A percentile compares a stretch with the other conserved stretches of the same genome.
These are phyloP conservation scores for Pristis pectinata DNA, from an alignment of 2,797 vertebrate genomes.

Conservation along the genomic window DNA sequence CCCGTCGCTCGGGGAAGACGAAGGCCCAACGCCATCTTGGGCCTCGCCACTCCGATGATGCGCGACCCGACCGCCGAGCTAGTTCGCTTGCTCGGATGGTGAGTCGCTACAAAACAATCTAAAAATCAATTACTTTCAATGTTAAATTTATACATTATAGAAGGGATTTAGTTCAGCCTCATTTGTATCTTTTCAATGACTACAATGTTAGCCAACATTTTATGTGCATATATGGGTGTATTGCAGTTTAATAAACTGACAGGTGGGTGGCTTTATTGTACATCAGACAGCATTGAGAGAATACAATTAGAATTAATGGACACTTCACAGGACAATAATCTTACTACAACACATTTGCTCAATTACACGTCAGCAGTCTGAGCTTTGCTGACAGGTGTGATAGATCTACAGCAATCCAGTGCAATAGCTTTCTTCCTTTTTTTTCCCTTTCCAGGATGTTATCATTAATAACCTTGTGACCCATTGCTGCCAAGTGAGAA, in stretches of 20 bases:
- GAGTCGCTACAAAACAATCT: too few relatives aligned
- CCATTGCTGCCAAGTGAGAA: not conserved
- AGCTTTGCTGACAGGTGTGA: constrained; percentile 25
- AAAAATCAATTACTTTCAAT: constrained; percentile 28
- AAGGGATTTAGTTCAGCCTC: not conserved
- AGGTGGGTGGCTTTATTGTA: constrained; percentile 15
- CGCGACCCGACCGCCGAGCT: too few relatives aligned
- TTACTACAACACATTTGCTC: not conserved
- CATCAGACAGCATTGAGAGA: constrained; percentile 24
- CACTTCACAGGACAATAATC: constrained; percentile 28
- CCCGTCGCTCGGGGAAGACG: too few relatives aligned
- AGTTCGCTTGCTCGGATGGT: too few relatives aligned
- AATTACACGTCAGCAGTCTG: not conserved
- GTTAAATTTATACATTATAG: not conserved
- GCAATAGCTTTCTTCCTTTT: not conserved
- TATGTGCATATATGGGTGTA: not conserved
- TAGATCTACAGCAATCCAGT: constrained; percentile 24
- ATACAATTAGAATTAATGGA: constrained; percentile 28
- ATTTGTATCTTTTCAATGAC: constrained; percentile 9
- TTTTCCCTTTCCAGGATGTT: not conserved
- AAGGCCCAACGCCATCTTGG: too few relatives aligned
- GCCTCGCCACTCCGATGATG: too few relatives aligned
- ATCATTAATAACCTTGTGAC: constrained; percentile 26
- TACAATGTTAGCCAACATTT: not conserved
- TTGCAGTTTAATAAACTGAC: not conserved